Percentiles rank a stretch among this genome's conserved stretches.
Evolutionary conservation across 2,113 vertebrate species (phyloP).

Genomic region (Leptocoma aspasia): DNA sequence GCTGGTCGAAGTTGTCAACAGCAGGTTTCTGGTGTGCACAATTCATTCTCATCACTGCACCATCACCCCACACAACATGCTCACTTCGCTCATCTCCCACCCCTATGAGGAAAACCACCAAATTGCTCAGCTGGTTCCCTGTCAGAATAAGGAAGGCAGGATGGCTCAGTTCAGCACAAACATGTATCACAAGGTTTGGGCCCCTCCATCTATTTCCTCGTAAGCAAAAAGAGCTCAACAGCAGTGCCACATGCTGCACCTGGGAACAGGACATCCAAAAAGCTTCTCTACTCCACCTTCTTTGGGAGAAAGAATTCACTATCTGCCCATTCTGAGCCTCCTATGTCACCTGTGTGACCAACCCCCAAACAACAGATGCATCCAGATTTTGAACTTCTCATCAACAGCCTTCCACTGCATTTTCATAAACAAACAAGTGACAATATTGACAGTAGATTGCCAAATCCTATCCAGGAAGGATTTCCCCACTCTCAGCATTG

Average conservation of each 20-base stretch:
- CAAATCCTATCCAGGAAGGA: not conserved
- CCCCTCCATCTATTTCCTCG: accelerated
- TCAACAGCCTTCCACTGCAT: not conserved
- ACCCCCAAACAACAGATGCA: not conserved
- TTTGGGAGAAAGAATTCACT: not conserved
- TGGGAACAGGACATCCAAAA: not conserved
- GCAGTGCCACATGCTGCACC: not conserved
- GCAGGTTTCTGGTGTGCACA: not conserved
- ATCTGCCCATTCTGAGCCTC: not conserved
- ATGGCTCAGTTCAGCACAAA: not conserved
- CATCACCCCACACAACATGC: accelerated
- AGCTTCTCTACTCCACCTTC: not conserved
- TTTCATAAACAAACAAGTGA: accelerated
- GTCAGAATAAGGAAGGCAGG: not conserved
- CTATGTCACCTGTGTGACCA: accelerated
- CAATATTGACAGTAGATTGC: accelerated
- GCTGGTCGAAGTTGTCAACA: not conserved
- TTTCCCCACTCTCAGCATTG: not conserved
- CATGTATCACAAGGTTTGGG: not conserved
- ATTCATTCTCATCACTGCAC: not conserved
- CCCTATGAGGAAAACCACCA: not conserved
- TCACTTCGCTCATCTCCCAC: not conserved
- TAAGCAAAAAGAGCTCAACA: not conserved
- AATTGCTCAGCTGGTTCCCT: not conserved
- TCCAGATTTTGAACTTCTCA: accelerated